Conservation (phyloP, 2,888 invertebrate genomes). For the Cactoblastis cactorum region DNA sequence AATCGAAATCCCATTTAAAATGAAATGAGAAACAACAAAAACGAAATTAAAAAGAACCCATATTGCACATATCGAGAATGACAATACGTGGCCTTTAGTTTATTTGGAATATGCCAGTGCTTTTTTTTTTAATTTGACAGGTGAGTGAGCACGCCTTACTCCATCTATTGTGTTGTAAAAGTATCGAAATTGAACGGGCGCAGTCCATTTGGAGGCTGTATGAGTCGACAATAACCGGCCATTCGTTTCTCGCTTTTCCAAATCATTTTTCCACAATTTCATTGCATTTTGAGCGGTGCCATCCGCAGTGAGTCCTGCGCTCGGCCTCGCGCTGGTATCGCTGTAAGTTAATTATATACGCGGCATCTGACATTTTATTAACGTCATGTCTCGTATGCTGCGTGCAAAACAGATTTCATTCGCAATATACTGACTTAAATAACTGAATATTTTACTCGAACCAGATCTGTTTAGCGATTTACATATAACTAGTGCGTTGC, state of each 20-base stretch:
- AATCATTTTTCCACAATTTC: slow-evolving; percentile 67
- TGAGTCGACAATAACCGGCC: slow-evolving; percentile 63
- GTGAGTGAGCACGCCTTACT: slow-evolving; percentile 74
- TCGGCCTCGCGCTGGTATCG: slow-evolving; percentile 28
- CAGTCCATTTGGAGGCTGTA: slow-evolving; percentile 68
- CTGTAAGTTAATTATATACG: slow-evolving; percentile 47
- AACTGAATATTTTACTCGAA: neutral
- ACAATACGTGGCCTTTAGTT: slow-evolving; percentile 33
- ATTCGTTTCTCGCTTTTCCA: slow-evolving; percentile 58
- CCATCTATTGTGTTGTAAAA: slow-evolving; percentile 73
- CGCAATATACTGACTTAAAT: slow-evolving; percentile 10
- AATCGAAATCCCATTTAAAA: slow-evolving; percentile 10
- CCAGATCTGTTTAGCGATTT: neutral
- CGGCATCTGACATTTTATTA: slow-evolving; percentile 36
- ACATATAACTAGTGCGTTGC: neutral
- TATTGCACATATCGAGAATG: slow-evolving; percentile 17
- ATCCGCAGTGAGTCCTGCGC: slow-evolving; percentile 43
- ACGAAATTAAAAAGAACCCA: slow-evolving; percentile 16
- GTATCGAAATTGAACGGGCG: slow-evolving; percentile 75
- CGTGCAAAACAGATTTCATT: slow-evolving; percentile 13
- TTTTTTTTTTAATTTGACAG: slow-evolving; percentile 75
- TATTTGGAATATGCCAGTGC: slow-evolving; percentile 69
- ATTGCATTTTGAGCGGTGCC: slow-evolving; percentile 48
- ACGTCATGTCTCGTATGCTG: slow-evolving; percentile 27
- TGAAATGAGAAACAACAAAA: slow-evolving; percentile 21